These are phyloP conservation scores for Diarsia brunnea DNA, from an alignment of 2,888 invertebrate species.

Conservation along the genomic window DNA sequence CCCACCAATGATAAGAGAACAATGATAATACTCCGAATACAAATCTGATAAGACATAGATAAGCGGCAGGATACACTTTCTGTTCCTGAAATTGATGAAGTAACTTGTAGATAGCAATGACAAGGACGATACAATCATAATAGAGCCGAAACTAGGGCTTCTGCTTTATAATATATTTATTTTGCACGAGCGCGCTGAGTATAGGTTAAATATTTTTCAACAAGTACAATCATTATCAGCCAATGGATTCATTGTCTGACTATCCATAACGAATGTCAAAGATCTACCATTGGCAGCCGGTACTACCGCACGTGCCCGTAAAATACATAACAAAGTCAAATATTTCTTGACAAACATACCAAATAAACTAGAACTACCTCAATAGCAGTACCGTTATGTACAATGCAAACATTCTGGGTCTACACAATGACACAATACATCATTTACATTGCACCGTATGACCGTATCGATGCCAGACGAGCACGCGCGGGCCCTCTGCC, in stretches of 20 bases:
- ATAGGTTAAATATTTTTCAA: too few species aligned
- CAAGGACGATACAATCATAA: not conserved
- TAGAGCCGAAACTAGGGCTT: not conserved
- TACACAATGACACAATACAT: constrained; percentile 38
- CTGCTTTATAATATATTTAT: too few species aligned
- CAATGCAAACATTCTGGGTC: constrained; percentile 12
- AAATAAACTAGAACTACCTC: not conserved
- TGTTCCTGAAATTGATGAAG: not conserved
- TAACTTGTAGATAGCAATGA: constrained; percentile 7
- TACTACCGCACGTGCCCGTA: not conserved
- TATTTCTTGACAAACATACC: constrained; percentile 7
- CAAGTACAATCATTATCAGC: too few species aligned
- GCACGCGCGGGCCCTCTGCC: constrained; percentile 43
- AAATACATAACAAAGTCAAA: not conserved
- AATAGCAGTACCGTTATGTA: not conserved
- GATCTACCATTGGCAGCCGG: not conserved
- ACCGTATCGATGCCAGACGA: constrained; percentile 38
- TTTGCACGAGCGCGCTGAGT: too few species aligned
- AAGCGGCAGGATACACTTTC: constrained; percentile 11
- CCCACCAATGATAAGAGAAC: not conserved
- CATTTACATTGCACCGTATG: constrained; percentile 44
- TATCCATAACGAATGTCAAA: not conserved
- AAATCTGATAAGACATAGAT: constrained; percentile 7
- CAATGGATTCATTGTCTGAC: not conserved
- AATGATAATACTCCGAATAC: constrained; percentile 17